phyloP scores from a whole-genome alignment of 1,140 invertebrate genomes.

The Cydia amplana region DNA sequence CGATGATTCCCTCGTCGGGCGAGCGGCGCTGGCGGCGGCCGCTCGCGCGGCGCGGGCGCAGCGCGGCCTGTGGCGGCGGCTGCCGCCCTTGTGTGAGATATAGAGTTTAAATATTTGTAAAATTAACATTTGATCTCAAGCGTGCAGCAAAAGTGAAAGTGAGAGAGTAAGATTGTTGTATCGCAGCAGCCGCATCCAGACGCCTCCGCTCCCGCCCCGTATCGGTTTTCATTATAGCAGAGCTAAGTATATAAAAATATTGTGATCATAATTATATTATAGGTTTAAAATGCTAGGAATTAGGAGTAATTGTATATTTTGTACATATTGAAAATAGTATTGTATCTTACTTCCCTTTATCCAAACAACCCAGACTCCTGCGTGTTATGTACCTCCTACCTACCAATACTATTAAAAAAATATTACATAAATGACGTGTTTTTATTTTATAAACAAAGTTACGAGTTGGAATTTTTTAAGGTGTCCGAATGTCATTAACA shows the following conservation, averaged over 20 bases:
- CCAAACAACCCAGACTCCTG: slow-evolving; percentile 79
- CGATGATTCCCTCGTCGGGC: not conserved
- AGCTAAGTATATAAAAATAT: slow-evolving; percentile 75
- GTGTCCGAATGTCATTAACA: too few species aligned
- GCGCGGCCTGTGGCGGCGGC: slow-evolving; percentile 48
- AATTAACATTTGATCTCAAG: slow-evolving; percentile 79
- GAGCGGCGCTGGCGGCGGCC: not conserved
- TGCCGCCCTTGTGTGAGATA: slow-evolving; percentile 70
- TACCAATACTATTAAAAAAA: slow-evolving; percentile 81
- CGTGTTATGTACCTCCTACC: slow-evolving; percentile 81
- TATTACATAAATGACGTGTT: slow-evolving; percentile 69
- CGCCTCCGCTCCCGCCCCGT: slow-evolving; percentile 43
- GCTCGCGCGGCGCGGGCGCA: slow-evolving; percentile 27
- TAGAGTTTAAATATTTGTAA: slow-evolving; percentile 75
- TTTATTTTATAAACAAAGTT: slow-evolving; percentile 45
- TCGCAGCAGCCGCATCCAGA: slow-evolving; percentile 55
- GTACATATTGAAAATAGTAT: slow-evolving; percentile 81
- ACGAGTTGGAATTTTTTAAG: too few species aligned
- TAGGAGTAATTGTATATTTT: slow-evolving; percentile 80
- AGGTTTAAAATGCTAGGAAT: slow-evolving; percentile 72
- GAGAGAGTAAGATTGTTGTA: slow-evolving; percentile 64
- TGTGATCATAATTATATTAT: slow-evolving; percentile 80
- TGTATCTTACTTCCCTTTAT: slow-evolving; percentile 79
- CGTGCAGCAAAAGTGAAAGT: slow-evolving; percentile 76
- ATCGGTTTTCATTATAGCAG: slow-evolving; percentile 57